Base-by-base conservation (phyloP, 92 coral and sea anemone species). In the Parazoanthus darwini region DNA sequence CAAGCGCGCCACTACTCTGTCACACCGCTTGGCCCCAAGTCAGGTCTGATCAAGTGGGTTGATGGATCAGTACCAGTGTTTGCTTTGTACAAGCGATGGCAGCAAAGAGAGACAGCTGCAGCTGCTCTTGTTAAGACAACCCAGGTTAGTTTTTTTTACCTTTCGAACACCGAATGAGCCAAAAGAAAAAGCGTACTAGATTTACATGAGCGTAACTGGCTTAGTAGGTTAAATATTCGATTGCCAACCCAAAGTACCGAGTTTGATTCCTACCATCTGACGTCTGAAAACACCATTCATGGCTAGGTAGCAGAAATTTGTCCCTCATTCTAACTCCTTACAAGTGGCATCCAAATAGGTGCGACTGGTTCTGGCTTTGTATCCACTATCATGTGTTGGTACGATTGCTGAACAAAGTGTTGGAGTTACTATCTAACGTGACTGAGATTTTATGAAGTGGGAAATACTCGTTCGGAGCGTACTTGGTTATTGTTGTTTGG, bases 11-110 rank as follows among this genome's bases (percentile, higher is more conserved):
- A 97, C 85, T 97, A 97, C 88, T 97, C 99, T 20, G 99, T 97
- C 50, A 97, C 99, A 22, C 99, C 99, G 26, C 96, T 97, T 59
- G 99, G 99, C 22, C 99, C 99, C n/a, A 92, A 96, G 82, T 97
- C 99, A 25, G 99, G 99, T 51, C 95, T 97, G 46, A 97, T 97
- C 74, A 98, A 97, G 78, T 97, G 99, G 99, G 99, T 97, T 42
- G 99, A 97, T 88, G 99, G 99, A 38, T 98, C 99, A 37, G 98
- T 97, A 9, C 99, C 99, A 6, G 91, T 97, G 80, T 97, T 97
- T 86, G 95, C 94, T 26, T 92, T 97, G 86, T 97, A 95, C 89
- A 97, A 97, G 86, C 91, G 99, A 78, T 97, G 99, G 99, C 99
- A 97, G 79, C 99, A 97, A 87, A 93, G 99, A 36, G 99, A 95